Percentiles rank a stretch among this genome's conserved stretches.
These are phyloP conservation scores for Prenolepis imparis DNA, from an alignment of 2,888 invertebrate genomes.

Conservation along the genomic window DNA sequence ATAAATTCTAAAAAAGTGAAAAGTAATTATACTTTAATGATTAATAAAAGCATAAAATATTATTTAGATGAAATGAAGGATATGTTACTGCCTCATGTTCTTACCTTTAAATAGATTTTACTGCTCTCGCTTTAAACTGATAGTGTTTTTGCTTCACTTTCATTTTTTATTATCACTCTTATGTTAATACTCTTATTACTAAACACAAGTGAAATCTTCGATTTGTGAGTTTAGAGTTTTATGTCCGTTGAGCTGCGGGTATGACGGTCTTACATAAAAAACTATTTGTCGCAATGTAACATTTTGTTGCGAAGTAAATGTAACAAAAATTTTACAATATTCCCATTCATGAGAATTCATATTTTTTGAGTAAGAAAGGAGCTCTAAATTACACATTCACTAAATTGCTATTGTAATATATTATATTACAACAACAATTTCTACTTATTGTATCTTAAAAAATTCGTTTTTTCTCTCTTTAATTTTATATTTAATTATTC, in stretches of 20 bases:
- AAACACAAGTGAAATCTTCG: conserved; percentile 32
- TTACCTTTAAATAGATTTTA: neutral
- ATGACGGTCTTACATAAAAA: conserved; percentile 41
- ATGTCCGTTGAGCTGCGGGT: conserved; percentile 33
- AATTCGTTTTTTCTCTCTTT: neutral
- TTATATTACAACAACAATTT: neutral
- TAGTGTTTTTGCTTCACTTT: neutral
- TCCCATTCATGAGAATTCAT: neutral
- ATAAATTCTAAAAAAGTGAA: neutral
- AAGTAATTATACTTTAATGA: neutral
- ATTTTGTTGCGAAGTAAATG: neutral
- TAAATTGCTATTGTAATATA: neutral
- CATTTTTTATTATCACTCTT: neutral
- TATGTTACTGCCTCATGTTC: neutral
- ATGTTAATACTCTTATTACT: conserved; percentile 9
- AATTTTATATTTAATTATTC: conserved; percentile 4
- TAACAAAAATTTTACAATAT: conserved; percentile 19
- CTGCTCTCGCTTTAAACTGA: neutral
- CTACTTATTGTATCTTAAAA: neutral
- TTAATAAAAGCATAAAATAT: conserved; percentile 4
- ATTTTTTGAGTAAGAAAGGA: neutral
- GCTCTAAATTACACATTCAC: neutral
- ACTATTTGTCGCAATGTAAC: conserved; percentile 11
- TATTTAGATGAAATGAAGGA: neutral
- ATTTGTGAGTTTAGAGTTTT: conserved; percentile 1